Evolutionary conservation across 2,888 invertebrate species (phyloP).

Genomic region (Agrotis segetum): DNA sequence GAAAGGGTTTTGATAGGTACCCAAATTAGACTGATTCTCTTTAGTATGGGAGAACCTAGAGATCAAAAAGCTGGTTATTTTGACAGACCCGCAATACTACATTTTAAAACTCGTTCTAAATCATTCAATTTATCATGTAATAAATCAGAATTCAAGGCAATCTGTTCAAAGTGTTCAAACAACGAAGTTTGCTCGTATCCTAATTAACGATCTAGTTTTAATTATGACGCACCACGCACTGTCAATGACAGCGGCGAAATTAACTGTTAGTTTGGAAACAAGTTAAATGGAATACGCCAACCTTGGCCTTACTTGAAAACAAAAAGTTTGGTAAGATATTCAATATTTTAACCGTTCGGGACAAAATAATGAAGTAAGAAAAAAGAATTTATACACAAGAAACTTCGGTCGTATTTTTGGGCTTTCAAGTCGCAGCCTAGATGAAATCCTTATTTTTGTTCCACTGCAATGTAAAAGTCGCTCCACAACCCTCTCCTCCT

Average conservation of each 20-base stretch:
- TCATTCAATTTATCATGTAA: conserved; percentile 19
- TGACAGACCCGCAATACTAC: not conserved
- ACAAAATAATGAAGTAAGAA: not conserved
- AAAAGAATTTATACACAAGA: not conserved
- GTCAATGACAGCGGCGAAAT: conserved; percentile 22
- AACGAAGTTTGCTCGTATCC: conserved; percentile 27
- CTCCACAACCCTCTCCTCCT: no score
- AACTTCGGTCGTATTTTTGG: not conserved
- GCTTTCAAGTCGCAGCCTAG: not conserved
- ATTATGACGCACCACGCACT: conserved; percentile 28
- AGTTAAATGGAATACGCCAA: not conserved
- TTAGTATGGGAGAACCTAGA: no score
- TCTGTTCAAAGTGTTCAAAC: conserved; percentile 30
- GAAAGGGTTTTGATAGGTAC: not conserved
- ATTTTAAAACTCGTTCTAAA: conserved; percentile 29
- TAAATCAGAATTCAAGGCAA: conserved; percentile 56
- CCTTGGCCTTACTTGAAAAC: not conserved
- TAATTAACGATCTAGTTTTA: conserved; percentile 42
- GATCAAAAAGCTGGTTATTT: not conserved
- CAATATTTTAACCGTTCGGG: not conserved
- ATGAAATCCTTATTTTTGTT: no score
- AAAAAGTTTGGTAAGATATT: not conserved
- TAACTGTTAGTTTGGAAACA: conserved; percentile 7
- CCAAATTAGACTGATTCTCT: not conserved
- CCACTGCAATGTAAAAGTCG: no score